Percentiles rank a stretch among this genome's conserved stretches.
Conservation (phyloP, 2,797 vertebrate genomes). For the Ciconia nigra region DNA sequence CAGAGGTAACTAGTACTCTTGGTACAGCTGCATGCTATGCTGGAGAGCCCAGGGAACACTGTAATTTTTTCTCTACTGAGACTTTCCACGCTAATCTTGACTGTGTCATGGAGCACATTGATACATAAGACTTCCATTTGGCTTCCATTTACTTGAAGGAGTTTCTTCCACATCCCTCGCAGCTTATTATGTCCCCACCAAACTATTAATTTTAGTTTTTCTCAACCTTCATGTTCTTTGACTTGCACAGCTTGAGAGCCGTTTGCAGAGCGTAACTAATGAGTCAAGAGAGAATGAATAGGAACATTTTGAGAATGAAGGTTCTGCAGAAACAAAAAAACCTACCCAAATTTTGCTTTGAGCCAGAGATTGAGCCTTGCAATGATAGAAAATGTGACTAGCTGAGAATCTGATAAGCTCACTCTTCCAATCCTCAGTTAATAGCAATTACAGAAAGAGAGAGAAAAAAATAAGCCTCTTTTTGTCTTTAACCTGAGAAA, state of each 20-base stretch:
- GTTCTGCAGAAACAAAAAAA: not conserved
- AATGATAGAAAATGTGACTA: not conserved
- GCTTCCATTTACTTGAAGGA: not conserved
- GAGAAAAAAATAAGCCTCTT: fast-evolving
- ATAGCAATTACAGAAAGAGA: not conserved
- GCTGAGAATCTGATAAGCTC: not conserved
- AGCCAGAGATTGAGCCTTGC: not conserved
- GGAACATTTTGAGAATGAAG: not conserved
- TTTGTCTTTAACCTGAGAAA: not conserved
- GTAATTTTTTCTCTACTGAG: not conserved
- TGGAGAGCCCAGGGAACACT: not conserved
- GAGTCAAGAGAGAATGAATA: not conserved
- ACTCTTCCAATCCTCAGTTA: not conserved
- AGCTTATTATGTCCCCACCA: not conserved
- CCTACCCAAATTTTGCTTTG: not conserved
- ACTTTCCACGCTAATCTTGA: not conserved
- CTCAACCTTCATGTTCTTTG: not conserved
- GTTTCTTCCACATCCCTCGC: not conserved
- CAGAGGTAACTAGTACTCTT: not conserved
- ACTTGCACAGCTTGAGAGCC: not conserved
- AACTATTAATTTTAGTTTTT: not conserved
- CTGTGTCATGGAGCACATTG: not conserved
- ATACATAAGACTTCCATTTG: not conserved
- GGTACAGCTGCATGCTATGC: not conserved
- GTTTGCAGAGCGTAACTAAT: not conserved